Evolutionary conservation across 2,113 vertebrate genomes (phyloP).

Genomic region (Propithecus coquereli): DNA sequence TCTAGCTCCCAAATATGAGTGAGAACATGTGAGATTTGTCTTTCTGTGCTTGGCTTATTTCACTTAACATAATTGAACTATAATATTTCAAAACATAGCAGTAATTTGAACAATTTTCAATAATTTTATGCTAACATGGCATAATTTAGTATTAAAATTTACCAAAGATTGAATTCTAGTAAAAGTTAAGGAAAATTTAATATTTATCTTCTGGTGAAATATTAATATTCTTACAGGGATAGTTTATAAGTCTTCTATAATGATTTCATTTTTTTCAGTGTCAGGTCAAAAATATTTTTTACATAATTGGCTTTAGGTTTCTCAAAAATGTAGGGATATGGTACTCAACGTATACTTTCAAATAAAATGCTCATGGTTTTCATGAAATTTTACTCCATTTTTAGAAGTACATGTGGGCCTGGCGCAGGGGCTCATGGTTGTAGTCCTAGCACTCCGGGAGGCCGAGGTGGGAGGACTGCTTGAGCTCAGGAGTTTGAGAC

Average conservation of each 20-base stretch:
- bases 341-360: neutral
- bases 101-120: neutral
- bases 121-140: neutral
- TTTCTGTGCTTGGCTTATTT: no score
- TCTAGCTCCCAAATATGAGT: no score
- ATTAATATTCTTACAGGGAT: neutral
- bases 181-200: neutral
- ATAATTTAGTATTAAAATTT: neutral
- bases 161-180: neutral
- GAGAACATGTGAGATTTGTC: no score
- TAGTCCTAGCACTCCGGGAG: no score
- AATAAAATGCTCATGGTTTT: neutral
- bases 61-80: neutral
- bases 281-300: neutral
- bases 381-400: neutral
- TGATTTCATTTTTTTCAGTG: neutral
- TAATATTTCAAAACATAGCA: neutral
- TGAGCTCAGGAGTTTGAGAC: no score
- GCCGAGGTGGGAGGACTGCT: no score
- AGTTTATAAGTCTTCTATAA: neutral
- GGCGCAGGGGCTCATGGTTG: no score
- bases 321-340: neutral
- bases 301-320: neutral
- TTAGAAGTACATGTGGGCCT: neutral
- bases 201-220: neutral